These are phyloP conservation scores for Cantharis rufa DNA, from an alignment of 2,888 invertebrate species.

Conservation along the genomic window DNA sequence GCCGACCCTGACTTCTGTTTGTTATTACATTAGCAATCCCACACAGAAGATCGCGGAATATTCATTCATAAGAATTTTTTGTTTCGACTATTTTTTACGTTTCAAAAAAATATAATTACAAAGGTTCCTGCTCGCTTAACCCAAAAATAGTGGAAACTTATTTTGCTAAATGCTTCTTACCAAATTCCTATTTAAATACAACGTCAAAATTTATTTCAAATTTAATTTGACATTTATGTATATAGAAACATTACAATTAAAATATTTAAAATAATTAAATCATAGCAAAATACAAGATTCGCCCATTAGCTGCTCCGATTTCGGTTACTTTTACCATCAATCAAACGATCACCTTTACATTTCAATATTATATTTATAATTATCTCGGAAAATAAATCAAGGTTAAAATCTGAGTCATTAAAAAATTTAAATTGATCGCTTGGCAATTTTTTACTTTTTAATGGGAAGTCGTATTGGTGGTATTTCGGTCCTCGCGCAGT, in stretches of 20 bases:
- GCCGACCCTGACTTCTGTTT: neutral
- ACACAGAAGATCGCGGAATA: neutral
- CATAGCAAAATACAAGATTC: neutral
- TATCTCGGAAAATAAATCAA: neutral
- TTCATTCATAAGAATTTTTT: neutral
- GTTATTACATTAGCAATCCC: neutral
- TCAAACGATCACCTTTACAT: neutral
- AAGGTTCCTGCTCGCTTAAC: neutral
- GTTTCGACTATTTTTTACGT: neutral
- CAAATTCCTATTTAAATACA: neutral
- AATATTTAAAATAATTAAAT: neutral
- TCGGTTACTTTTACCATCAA: neutral
- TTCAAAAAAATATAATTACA: neutral
- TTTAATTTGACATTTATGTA: neutral
- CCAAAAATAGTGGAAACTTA: neutral
- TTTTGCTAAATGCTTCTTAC: neutral
- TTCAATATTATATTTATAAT: neutral
- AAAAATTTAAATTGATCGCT: neutral
- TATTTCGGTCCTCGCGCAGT: neutral
- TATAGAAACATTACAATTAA: neutral
- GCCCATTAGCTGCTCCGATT: neutral
- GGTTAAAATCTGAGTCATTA: neutral
- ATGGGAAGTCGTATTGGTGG: neutral
- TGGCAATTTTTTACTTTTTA: neutral
- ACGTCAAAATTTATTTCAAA: neutral